These are phyloP conservation scores for Psittacula echo DNA, from an alignment of 2,797 vertebrate species.

Conservation along the genomic window DNA sequence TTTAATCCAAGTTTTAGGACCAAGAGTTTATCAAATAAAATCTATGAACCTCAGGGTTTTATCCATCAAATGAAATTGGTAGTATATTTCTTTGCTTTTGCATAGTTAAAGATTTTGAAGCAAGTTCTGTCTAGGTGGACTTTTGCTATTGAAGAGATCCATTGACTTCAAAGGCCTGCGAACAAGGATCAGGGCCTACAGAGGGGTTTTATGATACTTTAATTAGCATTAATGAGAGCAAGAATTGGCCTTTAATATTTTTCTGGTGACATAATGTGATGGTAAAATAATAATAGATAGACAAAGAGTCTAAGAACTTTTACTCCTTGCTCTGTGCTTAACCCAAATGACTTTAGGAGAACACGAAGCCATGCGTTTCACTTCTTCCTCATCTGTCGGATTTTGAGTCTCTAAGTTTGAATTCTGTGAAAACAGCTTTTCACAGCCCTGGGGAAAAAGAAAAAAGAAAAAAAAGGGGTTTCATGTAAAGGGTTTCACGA, in stretches of 20 bases:
- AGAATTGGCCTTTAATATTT: neutral
- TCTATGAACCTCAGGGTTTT: neutral
- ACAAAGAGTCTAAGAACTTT: neutral
- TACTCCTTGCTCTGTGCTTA: slow-evolving; percentile 1
- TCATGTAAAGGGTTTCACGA: neutral
- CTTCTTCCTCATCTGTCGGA: neutral
- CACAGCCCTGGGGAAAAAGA: neutral
- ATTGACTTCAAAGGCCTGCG: slow-evolving; percentile 8
- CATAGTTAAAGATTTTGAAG: neutral
- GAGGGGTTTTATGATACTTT: neutral
- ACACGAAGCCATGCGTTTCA: neutral
- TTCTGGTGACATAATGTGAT: neutral
- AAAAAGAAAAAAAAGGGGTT: neutral
- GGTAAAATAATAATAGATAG: slow-evolving; percentile 13
- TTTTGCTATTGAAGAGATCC: neutral
- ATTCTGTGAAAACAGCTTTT: slow-evolving; percentile 12
- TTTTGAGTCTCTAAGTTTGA: neutral
- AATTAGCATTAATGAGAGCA: slow-evolving; percentile 13
- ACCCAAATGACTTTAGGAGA: neutral
- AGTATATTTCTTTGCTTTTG: neutral
- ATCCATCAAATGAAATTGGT: neutral
- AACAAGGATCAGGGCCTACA: neutral
- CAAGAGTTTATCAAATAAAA: neutral
- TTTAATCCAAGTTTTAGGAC: neutral
- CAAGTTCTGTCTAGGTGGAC: neutral